phyloP scores from a whole-genome alignment of 2,113 vertebrate genomes.

The Gobiocypris rarus region DNA sequence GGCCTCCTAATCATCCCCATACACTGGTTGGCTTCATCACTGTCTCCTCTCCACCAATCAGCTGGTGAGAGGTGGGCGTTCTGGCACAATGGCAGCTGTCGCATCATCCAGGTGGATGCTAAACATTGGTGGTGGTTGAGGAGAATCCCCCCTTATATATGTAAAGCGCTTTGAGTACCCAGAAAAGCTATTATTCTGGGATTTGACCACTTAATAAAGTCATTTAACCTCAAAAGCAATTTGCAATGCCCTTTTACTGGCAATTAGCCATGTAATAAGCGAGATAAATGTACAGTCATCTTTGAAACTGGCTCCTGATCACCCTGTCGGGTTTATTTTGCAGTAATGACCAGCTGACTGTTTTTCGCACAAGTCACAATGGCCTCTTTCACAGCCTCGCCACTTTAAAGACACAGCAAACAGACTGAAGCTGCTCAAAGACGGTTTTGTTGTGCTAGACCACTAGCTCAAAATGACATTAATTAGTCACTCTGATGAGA shows the following conservation, averaged over 20 bases:
- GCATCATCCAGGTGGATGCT: too few species aligned
- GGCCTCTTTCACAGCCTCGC: not conserved
- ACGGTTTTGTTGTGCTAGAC: constrained; percentile 14
- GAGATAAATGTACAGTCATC: not conserved
- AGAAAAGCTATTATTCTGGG: too few species aligned
- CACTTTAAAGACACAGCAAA: constrained; percentile 16
- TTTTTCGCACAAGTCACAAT: constrained; percentile 18
- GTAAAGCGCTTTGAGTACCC: too few species aligned
- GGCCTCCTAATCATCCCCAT: too few species aligned
- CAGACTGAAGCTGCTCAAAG: constrained; percentile 32
- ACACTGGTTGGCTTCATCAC: too few species aligned
- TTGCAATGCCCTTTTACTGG: not conserved
- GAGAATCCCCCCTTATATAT: too few species aligned
- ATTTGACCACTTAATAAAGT: not conserved
- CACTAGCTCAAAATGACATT: not conserved
- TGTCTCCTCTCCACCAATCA: too few species aligned
- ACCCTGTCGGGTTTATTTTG: not conserved
- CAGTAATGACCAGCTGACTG: constrained; percentile 11
- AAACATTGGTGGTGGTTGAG: too few species aligned
- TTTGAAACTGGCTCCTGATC: not conserved
- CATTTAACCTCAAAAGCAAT: not conserved
- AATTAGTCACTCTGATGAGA: not conserved
- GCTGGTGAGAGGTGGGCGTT: too few species aligned
- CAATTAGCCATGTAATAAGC: not conserved
- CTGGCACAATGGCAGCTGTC: too few species aligned